Conservation (phyloP, 2,888 invertebrate genomes). For the Heliconius sara region DNA sequence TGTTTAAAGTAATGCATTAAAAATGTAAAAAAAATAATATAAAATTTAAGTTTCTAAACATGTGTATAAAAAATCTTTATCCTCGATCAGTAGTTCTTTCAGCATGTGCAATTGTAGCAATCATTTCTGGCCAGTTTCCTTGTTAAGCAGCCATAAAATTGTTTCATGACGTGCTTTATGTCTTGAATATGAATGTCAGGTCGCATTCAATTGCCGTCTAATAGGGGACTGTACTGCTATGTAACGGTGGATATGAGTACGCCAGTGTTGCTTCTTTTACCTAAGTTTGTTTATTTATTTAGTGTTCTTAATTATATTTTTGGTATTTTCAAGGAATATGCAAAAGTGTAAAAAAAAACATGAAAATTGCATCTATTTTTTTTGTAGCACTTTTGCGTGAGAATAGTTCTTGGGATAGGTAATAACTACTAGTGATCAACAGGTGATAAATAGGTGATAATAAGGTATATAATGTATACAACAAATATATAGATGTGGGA, state of each 20-base stretch:
- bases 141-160: constrained; percentile 64
- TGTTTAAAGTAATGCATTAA: not conserved
- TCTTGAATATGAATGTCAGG: constrained; percentile 56
- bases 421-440: too few species aligned
- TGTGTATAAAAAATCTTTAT: constrained; percentile 14
- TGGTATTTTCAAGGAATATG: too few species aligned
- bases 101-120: constrained; percentile 22
- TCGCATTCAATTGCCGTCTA: constrained; percentile 53
- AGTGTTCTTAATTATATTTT: too few species aligned
- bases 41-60: not conserved
- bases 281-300: too few species aligned
- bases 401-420: too few species aligned
- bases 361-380: too few species aligned
- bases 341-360: too few species aligned
- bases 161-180: constrained; percentile 55
- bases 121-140: constrained; percentile 51
- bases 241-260: constrained; percentile 19
- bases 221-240: constrained; percentile 31
- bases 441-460: too few species aligned
- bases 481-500: too few species aligned
- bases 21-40: not conserved
- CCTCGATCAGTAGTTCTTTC: constrained; percentile 3
- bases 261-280: too few species aligned
- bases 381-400: too few species aligned
- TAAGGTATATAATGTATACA: too few species aligned